Base-by-base conservation (phyloP, 2,888 invertebrate species). In the Ceriagrion tenellum region DNA sequence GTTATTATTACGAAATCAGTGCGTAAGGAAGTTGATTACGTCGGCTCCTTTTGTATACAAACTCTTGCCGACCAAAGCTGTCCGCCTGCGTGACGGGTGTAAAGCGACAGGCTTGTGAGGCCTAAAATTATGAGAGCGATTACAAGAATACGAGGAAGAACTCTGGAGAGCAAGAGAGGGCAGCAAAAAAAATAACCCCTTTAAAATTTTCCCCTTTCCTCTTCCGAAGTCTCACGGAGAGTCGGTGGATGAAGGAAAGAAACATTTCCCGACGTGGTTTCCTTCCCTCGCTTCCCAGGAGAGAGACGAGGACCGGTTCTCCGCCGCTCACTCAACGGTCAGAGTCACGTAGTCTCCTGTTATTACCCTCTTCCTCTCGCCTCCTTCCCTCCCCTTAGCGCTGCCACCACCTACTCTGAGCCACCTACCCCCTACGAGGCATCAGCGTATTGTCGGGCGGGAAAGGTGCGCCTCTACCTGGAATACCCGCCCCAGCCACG, bases 281-380 rank as follows among this genome's bases (percentile, higher is more conserved):
- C 35, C 35, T 35, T 35, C 69, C 69, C 13, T n/a, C n/a, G 4
- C 69, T 23, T n/a, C 69, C 69, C n/a, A 23, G 59, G 18, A 13
- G 12, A 69, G 30, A 35, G 81, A 81, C 81, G 16, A 69, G 69
- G 81, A 81, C 81, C 81, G 81, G 81, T 81, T 81, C 69, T 69
- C 69, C 26, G n/a, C 47, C 47, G 8, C 81, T 81, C 81, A 81
- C 35, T 35, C 81, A 81, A 35, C 81, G 35, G 74, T 74, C 74
- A 74, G 74, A 74, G 81, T 81, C 81, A 81, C 81, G 81, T 81
- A 81, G 81, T 26, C 81, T 81, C 81, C 81, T 81, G 81, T 81
- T 81, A 81, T 81, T 81, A 81, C 81, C 16, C 26, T n/a, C 35
- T 8, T 47, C 81, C 81, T 16, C 30, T n/a, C 35, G 12, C n/a